phyloP scores from a whole-genome alignment of 1,140 invertebrate genomes.

The Bombyx mori region ASM3026992v2 NC_085129.1:11678501-11679000 shows the following conservation, averaged over 20 bases:
- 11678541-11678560: no score
- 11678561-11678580: no score
- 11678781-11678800: conserved; percentile 28
- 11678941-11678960: conserved; percentile 53
- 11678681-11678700: conserved; percentile 45
- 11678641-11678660: no score
- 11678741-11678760: conserved; percentile 54
- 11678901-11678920: conserved; percentile 48
- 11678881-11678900: conserved; percentile 44
- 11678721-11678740: conserved; percentile 66
- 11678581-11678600: no score
- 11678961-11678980: conserved; percentile 50
- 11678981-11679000: conserved; percentile 55
- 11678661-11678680: conserved; percentile 52
- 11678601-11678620: no score
- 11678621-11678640: no score
- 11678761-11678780: conserved; percentile 55
- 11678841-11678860: conserved; percentile 31
- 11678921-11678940: conserved; percentile 47
- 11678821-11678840: conserved; percentile 27
- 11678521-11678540: no score
- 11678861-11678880: conserved; percentile 54
- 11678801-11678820: conserved; percentile 20
- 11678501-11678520: no score
- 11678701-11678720: conserved; percentile 44